Evolutionary conservation across 2,888 invertebrate genomes (phyloP).

Genomic region (Lacanobia oleracea): DNA sequence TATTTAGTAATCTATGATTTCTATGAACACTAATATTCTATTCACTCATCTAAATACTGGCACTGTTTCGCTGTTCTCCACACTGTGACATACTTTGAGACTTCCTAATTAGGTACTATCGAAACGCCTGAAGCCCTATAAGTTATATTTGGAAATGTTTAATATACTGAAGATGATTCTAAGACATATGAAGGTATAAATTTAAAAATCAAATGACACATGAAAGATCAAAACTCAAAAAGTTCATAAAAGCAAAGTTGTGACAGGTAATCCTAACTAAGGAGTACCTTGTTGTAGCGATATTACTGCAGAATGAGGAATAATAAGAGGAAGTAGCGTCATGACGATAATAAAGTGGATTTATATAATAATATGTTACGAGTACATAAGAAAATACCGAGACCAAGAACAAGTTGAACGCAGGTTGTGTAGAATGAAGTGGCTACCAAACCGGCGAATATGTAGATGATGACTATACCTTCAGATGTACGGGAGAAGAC

Average conservation of each 20-base stretch:
- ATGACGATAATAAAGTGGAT: too few relatives aligned
- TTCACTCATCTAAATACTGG: background rate
- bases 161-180: too few relatives aligned
- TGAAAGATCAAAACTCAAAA: too few relatives aligned
- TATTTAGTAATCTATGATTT: too few relatives aligned
- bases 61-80: too few relatives aligned
- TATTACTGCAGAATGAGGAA: background rate
- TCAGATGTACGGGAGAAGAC: background rate
- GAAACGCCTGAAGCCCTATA: background rate
- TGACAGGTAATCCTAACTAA: background rate
- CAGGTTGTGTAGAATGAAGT: background rate
- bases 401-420: background rate
- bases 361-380: background rate
- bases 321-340: too few relatives aligned
- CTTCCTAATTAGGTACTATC: too few relatives aligned
- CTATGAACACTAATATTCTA: background rate
- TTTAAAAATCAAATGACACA: too few relatives aligned
- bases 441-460: background rate
- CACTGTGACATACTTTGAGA: too few relatives aligned
- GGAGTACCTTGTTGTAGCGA: background rate
- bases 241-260: too few relatives aligned
- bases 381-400: background rate
- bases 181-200: too few relatives aligned
- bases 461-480: background rate
- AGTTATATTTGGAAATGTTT: too few relatives aligned